These are phyloP conservation scores for Apodemia hepburni DNA, from an alignment of 2,888 invertebrate species.

Conservation along the genomic window DNA sequence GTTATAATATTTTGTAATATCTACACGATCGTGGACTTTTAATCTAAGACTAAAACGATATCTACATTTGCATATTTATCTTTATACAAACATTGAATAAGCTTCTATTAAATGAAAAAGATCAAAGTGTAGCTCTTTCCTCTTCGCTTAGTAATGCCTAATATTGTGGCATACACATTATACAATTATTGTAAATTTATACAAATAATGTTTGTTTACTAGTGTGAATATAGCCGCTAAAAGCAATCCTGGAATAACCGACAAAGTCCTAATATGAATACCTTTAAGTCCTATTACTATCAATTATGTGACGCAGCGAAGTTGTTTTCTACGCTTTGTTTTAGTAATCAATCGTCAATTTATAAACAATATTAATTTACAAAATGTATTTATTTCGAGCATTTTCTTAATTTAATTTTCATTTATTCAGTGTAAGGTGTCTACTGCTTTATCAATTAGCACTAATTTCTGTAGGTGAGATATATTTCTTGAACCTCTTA, in stretches of 20 bases:
- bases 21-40: neutral
- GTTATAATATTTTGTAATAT: too few relatives aligned
- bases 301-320: neutral
- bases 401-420: constrained; percentile 19
- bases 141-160: too few relatives aligned
- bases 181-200: too few relatives aligned
- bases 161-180: too few relatives aligned
- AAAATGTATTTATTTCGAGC: constrained; percentile 24
- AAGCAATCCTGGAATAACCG: neutral
- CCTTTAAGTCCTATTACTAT: constrained; percentile 1
- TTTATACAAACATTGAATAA: too few relatives aligned
- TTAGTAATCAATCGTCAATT: constrained; percentile 5
- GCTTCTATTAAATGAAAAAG: neutral
- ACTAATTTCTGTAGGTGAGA: neutral
- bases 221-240: neutral
- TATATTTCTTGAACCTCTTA: constrained; percentile 29
- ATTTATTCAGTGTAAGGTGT: constrained; percentile 14
- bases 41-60: neutral
- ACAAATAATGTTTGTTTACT: too few relatives aligned
- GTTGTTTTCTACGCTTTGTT: constrained; percentile 10
- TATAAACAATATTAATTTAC: constrained; percentile 9
- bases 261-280: neutral
- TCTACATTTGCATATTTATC: neutral
- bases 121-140: too few relatives aligned
- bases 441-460: constrained; percentile 10